Conservation (phyloP, 2,888 invertebrate genomes). For the Monoplex corrugatus region DNA sequence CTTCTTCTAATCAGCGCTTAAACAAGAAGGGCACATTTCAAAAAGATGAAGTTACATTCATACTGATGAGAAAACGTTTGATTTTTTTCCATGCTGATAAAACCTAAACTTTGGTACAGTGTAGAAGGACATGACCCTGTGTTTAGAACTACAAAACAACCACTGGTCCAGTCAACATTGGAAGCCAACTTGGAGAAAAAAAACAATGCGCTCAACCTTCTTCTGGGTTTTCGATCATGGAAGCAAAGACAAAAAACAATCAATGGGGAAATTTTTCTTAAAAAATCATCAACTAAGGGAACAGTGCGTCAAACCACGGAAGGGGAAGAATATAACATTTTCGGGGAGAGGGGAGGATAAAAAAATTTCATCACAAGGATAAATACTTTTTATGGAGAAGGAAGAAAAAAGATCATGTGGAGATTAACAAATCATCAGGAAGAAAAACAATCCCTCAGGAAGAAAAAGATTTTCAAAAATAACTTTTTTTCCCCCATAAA, state of each 20-base stretch:
- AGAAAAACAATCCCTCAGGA: background rate
- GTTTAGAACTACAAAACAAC: background rate
- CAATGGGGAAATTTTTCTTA: background rate
- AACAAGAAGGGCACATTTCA: too few species aligned
- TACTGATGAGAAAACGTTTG: too few species aligned
- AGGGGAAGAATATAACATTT: background rate
- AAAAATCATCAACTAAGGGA: background rate
- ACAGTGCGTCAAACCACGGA: background rate
- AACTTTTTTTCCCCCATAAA: background rate
- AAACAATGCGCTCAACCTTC: too few species aligned
- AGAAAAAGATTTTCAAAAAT: too few species aligned
- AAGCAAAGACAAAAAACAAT: background rate
- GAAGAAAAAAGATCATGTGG: background rate
- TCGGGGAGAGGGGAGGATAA: too few species aligned
- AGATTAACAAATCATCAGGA: background rate
- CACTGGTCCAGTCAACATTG: background rate
- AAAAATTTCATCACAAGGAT: background rate
- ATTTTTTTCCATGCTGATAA: too few species aligned
- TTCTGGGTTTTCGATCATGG: background rate
- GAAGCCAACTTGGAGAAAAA: slow-evolving; percentile 4
- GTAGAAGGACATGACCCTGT: background rate
- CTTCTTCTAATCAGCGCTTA: too few species aligned
- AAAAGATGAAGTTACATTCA: too few species aligned
- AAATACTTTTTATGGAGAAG: background rate
- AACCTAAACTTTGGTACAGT: too few species aligned